A percentile compares a stretch with the other conserved stretches of the same genome.
phyloP scores from a whole-genome alignment of 2,113 vertebrate genomes.

The Ciconia boyciana region DNA sequence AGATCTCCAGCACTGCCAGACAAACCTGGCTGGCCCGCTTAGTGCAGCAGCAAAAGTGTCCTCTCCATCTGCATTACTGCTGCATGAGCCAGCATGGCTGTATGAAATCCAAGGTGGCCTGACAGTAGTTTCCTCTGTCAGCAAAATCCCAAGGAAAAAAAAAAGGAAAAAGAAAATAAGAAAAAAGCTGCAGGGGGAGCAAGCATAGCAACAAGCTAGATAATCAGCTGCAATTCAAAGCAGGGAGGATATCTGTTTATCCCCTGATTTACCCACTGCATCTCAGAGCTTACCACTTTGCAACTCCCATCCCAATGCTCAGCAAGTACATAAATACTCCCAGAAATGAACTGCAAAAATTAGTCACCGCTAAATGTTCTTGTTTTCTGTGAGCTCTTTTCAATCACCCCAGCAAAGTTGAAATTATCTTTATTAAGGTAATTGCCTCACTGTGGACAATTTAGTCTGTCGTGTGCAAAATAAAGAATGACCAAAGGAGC shows the following conservation, averaged over 20 bases:
- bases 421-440: slow-evolving; percentile 42
- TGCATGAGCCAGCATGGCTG: not conserved
- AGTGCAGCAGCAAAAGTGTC: not conserved
- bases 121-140: not conserved
- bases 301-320: not conserved
- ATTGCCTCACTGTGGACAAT: slow-evolving; percentile 29
- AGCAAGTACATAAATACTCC: not conserved
- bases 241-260: not conserved
- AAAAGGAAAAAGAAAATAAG: not conserved
- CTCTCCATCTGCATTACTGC: not conserved
- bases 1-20: not conserved
- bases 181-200: not conserved
- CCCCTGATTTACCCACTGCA: not conserved
- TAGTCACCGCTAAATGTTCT: not conserved
- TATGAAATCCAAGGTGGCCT: not conserved
- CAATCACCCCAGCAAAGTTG: slow-evolving; percentile 23
- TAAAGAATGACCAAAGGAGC: not conserved
- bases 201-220: not conserved
- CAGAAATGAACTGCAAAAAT: not conserved
- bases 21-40: not conserved
- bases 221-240: not conserved
- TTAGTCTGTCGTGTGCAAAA: slow-evolving; percentile 14
- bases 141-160: not conserved
- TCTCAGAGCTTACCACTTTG: not conserved
- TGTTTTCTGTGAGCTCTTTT: not conserved